These are phyloP conservation scores for Amazona ochrocephala DNA, from an alignment of 2,797 vertebrate species.

Conservation along the genomic window DNA sequence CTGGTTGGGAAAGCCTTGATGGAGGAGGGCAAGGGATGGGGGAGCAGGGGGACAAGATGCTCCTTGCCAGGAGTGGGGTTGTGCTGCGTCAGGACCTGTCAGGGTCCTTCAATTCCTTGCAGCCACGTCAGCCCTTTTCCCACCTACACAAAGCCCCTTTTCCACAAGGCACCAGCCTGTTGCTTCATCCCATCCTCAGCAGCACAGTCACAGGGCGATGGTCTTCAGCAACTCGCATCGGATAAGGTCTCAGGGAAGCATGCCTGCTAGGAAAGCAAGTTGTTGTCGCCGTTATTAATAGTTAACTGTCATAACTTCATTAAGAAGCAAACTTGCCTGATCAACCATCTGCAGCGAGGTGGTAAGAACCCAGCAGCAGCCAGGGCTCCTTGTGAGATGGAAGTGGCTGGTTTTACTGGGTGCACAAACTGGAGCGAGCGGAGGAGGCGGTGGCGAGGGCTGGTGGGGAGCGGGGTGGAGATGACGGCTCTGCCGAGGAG, in stretches of 20 bases:
- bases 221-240: not conserved
- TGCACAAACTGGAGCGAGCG: slow-evolving; percentile 22
- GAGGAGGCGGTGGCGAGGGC: not conserved
- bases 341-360: not conserved
- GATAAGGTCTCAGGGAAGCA: not conserved
- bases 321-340: not conserved
- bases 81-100: not conserved
- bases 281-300: not conserved
- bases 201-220: rapidly evolving
- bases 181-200: not conserved
- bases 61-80: not conserved
- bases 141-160: not conserved
- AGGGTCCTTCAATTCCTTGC: not conserved
- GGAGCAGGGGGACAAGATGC: not conserved
- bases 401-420: not conserved
- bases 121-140: not conserved
- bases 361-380: not conserved
- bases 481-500: slow-evolving; percentile 29
- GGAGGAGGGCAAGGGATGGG: not conserved
- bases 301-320: not conserved
- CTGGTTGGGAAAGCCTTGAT: not conserved
- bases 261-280: not conserved
- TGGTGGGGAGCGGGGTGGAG: not conserved
- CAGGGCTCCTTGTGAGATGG: not conserved
- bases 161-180: rapidly evolving